Percentiles rank a stretch among this genome's conserved stretches.
These are phyloP conservation scores for Trachymyrmex cornetzi DNA, from an alignment of 1,140 invertebrate genomes.

Conservation along the genomic window DNA sequence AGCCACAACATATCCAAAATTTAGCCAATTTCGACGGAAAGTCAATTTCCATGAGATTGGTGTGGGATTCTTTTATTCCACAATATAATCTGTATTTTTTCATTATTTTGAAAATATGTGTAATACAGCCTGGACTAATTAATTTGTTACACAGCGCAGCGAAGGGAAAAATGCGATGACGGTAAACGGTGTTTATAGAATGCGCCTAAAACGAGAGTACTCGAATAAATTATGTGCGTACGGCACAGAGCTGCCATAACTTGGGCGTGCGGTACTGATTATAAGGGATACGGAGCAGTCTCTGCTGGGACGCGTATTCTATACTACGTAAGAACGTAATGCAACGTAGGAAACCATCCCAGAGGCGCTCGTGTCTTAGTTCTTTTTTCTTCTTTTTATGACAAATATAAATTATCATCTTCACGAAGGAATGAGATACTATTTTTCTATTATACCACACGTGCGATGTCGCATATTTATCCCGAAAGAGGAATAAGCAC, in stretches of 20 bases:
- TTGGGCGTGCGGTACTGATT: conserved; percentile 43
- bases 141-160: conserved; percentile 9
- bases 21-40: too few relatives aligned
- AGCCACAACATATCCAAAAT: too few relatives aligned
- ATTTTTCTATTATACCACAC: background rate
- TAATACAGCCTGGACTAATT: background rate
- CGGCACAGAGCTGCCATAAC: conserved; percentile 46
- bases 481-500: background rate
- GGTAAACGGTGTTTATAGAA: conserved; percentile 60
- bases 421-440: background rate
- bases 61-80: too few relatives aligned
- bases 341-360: conserved; percentile 35
- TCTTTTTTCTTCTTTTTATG: background rate
- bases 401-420: conserved; percentile 33
- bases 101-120: too few relatives aligned
- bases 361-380: background rate
- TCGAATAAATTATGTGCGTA: conserved; percentile 63
- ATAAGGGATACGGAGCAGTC: conserved; percentile 55
- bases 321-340: conserved; percentile 55
- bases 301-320: conserved; percentile 60
- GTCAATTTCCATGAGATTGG: too few relatives aligned
- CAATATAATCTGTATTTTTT: too few relatives aligned
- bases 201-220: conserved; percentile 36
- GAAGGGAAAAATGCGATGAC: conserved; percentile 7
- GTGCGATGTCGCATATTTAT: background rate